Evolutionary conservation across 2,797 vertebrate genomes (phyloP).

Genomic region (Leptodactylus fallax): DNA sequence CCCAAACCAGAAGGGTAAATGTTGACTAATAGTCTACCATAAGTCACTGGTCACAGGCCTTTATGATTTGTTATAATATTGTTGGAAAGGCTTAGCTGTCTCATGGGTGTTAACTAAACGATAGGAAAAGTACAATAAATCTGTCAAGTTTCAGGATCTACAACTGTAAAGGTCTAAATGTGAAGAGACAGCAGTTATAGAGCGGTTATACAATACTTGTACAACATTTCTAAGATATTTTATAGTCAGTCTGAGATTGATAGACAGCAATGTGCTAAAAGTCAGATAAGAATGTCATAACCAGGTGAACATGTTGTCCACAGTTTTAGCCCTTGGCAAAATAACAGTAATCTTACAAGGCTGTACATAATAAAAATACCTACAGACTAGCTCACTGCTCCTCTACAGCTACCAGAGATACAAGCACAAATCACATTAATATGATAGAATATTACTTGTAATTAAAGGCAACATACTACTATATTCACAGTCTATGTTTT

Average conservation of each 20-base stretch:
- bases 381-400: background rate
- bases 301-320: background rate
- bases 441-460: background rate
- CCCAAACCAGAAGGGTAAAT: background rate
- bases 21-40: background rate
- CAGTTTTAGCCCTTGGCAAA: background rate
- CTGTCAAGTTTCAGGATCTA: background rate
- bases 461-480: background rate
- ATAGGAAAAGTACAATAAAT: background rate
- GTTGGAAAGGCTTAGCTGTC: background rate
- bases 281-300: slow-evolving; percentile 14
- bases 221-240: background rate
- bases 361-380: background rate
- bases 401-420: background rate
- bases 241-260: background rate
- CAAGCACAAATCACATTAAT: background rate
- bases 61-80: background rate
- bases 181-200: background rate
- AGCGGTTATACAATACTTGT: background rate
- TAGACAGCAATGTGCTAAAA: background rate
- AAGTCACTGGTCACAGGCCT: no score
- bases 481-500: background rate
- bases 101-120: background rate
- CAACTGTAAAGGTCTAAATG: background rate
- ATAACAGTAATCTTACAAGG: slow-evolving; percentile 10